A percentile compares a stretch with the other conserved stretches of the same genome.
These are phyloP conservation scores for Sander lucioperca DNA, from an alignment of 2,113 vertebrate genomes.

Conservation along the genomic window DNA sequence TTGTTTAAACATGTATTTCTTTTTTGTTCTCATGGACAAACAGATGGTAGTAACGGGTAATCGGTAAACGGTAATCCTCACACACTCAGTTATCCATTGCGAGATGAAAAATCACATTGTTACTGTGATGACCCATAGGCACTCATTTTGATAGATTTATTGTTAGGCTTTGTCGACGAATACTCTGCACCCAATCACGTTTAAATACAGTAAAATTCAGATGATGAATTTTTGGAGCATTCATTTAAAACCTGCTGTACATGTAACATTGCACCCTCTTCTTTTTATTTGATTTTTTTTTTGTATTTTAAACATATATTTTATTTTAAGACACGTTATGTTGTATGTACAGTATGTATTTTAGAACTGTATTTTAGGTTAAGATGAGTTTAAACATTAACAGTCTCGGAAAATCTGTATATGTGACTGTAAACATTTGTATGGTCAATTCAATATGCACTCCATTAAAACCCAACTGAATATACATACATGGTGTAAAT, in stretches of 20 bases:
- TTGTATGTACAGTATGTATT: background rate
- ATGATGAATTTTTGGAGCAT: background rate
- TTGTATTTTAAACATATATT: background rate
- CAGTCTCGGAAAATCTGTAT: constrained; percentile 28
- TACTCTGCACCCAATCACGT: no score
- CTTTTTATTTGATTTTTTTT: background rate
- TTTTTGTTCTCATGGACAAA: background rate
- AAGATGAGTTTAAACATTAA: constrained; percentile 21
- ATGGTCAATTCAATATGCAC: constrained; percentile 12
- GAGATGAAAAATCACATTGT: background rate
- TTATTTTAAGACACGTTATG: background rate
- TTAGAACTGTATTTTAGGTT: constrained; percentile 27
- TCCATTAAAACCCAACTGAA: constrained; percentile 47
- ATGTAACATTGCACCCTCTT: background rate
- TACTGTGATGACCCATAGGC: background rate
- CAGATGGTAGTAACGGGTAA: background rate
- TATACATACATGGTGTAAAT: constrained; percentile 38
- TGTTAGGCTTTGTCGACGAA: background rate
- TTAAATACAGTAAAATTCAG: background rate
- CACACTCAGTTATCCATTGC: background rate
- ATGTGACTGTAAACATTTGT: constrained; percentile 39
- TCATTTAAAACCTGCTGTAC: background rate
- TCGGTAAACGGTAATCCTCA: no score
- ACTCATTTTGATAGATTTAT: no score
- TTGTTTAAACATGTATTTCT: background rate